Conservation (phyloP, 2,113 vertebrate species). For the Zosterops lateralis region DNA sequence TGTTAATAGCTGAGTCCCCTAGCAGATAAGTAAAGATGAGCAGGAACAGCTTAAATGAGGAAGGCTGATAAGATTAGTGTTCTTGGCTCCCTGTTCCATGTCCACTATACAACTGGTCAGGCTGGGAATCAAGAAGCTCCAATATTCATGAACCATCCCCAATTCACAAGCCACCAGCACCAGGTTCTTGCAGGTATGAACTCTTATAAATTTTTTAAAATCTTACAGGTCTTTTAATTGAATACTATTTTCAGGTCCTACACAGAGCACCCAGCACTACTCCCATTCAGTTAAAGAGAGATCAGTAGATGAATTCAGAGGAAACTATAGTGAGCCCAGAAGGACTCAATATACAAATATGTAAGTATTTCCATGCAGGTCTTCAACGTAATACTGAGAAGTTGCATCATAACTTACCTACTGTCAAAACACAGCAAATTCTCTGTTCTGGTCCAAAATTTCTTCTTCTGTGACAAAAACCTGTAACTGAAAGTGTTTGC, state of each 20-base stretch:
- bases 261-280: accelerated
- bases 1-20: background rate
- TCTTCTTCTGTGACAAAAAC: background rate
- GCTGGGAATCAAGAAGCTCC: background rate
- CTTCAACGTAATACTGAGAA: background rate
- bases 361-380: background rate
- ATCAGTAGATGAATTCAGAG: background rate
- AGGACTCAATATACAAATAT: background rate
- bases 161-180: background rate
- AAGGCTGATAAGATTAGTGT: background rate
- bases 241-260: background rate
- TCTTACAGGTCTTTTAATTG: background rate
- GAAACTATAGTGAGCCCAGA: background rate
- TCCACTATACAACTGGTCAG: accelerated
- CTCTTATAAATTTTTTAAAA: background rate
- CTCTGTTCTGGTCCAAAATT: background rate
- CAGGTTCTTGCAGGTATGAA: background rate
- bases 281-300: background rate
- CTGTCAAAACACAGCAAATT: background rate
- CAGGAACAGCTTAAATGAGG: background rate
- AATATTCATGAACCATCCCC: background rate
- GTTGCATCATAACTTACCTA: background rate
- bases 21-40: background rate
- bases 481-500: background rate
- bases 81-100: background rate